These are phyloP conservation scores for Sula dactylatra DNA, from an alignment of 2,113 vertebrate species.

Conservation along the genomic window DNA sequence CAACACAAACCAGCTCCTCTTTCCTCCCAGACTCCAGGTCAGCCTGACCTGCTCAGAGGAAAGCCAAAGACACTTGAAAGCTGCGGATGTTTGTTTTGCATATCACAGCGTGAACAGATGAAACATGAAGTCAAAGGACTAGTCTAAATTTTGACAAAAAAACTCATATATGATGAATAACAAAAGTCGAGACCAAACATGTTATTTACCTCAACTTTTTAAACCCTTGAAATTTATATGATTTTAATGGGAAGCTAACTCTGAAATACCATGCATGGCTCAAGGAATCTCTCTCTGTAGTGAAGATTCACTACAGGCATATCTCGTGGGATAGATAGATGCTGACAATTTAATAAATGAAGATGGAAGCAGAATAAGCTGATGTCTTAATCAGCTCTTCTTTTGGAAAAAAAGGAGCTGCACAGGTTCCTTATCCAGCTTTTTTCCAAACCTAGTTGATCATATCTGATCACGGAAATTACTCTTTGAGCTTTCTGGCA, in stretches of 20 bases:
- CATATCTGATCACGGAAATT: neutral
- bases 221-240: neutral
- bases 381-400: slow-evolving; percentile 3
- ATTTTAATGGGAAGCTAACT: neutral
- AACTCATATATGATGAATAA: neutral
- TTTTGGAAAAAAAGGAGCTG: neutral
- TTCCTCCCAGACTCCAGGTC: neutral
- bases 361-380: neutral
- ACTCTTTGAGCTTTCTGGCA: neutral
- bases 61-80: neutral
- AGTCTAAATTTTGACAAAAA: neutral
- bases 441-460: neutral
- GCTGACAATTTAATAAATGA: slow-evolving; percentile 26
- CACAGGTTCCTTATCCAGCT: neutral
- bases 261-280: neutral
- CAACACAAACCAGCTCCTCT: neutral
- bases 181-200: neutral
- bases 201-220: neutral
- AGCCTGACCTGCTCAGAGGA: neutral
- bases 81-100: accelerated
- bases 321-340: neutral
- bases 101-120: accelerated
- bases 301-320: neutral
- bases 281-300: neutral
- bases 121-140: neutral